Evolutionary conservation across 2,888 invertebrate species (phyloP).

Genomic region (Synanthedon myopaeformis): DNA sequence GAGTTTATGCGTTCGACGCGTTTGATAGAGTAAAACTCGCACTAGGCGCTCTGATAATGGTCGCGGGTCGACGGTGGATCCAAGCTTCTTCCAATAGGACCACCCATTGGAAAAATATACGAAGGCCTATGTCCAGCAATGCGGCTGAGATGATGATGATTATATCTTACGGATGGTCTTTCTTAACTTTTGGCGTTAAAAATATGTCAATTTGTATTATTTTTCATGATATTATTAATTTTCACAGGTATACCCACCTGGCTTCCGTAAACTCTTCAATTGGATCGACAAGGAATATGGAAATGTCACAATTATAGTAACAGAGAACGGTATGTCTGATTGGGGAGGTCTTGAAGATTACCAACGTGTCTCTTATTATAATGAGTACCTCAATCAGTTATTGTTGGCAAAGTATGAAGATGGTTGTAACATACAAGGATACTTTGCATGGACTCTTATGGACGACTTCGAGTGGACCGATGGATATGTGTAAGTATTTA

Average conservation of each 20-base stretch:
- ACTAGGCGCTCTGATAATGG: too few relatives aligned
- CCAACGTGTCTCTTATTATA: conserved; percentile 65
- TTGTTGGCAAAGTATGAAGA: conserved; percentile 48
- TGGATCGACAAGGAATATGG: conserved; percentile 73
- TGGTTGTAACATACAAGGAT: conserved; percentile 57
- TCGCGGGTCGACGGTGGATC: too few relatives aligned
- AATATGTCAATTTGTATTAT: too few relatives aligned
- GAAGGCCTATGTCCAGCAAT: too few relatives aligned
- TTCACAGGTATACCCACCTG: conserved; percentile 71
- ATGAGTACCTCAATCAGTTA: conserved; percentile 52
- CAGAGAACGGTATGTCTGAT: conserved; percentile 72
- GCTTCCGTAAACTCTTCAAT: conserved; percentile 72
- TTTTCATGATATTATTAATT: too few relatives aligned
- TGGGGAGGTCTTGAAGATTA: conserved; percentile 42
- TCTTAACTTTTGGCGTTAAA: too few relatives aligned
- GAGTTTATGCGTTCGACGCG: too few relatives aligned
- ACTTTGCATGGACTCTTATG: conserved; percentile 73
- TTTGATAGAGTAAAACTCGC: too few relatives aligned
- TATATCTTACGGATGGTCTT: too few relatives aligned
- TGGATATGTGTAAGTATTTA: conserved; percentile 49
- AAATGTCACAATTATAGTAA: conserved; percentile 65
- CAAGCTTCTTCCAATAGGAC: too few relatives aligned
- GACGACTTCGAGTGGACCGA: conserved; percentile 73
- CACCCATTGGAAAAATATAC: too few relatives aligned
- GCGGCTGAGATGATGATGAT: too few relatives aligned